Conservation (phyloP, 1,140 invertebrate species). For the Drosophila grimshawi region DNA sequence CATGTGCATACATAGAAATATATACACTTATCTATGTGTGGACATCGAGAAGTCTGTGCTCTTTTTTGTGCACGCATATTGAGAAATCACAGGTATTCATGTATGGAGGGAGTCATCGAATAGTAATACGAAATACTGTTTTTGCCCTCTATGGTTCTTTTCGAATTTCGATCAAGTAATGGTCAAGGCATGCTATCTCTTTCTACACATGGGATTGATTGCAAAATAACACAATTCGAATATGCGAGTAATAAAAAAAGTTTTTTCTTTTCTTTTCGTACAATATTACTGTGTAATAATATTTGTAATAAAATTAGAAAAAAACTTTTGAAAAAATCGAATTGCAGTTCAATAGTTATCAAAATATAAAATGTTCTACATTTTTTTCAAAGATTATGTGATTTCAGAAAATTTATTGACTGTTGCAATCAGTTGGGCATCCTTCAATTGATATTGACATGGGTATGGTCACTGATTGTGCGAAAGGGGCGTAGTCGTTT, state of each 20-base stretch:
- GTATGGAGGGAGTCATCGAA: conserved; percentile 72
- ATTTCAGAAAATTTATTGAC: not conserved
- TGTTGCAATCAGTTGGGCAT: not conserved
- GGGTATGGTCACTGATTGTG: conserved; percentile 2
- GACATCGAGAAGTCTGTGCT: conserved; percentile 32
- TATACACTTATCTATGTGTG: conserved; percentile 18
- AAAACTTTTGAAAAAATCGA: too few species aligned
- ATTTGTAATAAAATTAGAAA: too few species aligned
- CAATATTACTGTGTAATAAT: too few species aligned
- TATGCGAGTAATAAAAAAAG: not conserved
- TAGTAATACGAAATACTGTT: conserved; percentile 67
- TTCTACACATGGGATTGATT: conserved; percentile 29
- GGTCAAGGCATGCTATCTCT: conserved; percentile 36
- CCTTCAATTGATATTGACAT: conserved; percentile 31
- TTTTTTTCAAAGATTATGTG: not conserved
- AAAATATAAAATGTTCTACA: not conserved
- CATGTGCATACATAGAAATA: conserved; percentile 55
- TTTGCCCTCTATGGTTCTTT: conserved; percentile 26
- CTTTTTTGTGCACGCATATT: conserved; percentile 58
- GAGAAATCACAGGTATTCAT: conserved; percentile 44
- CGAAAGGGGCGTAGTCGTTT: not conserved
- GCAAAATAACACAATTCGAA: not conserved
- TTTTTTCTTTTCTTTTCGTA: not conserved
- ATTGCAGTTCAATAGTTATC: too few species aligned
- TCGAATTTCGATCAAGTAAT: conserved; percentile 28